phyloP scores from a whole-genome alignment of 2,113 vertebrate species.

The Crotalus horridus region DNA sequence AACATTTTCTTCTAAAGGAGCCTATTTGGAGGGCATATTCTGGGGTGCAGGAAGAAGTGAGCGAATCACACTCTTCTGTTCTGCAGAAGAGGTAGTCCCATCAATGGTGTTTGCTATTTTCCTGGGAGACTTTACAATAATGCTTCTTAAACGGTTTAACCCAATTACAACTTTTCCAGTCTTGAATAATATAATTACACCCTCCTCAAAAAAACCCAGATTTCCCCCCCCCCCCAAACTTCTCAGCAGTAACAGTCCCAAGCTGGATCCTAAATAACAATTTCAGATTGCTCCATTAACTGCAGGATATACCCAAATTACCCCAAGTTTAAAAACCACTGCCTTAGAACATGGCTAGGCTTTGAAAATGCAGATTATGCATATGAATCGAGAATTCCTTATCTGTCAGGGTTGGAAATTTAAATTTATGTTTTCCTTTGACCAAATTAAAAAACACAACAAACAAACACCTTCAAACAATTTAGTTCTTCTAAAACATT shows the following conservation, averaged over 20 bases:
- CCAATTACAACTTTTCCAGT: neutral
- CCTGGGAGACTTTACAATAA: neutral
- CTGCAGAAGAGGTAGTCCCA: neutral
- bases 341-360: neutral
- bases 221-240: neutral
- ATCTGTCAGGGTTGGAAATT: neutral
- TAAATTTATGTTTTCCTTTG: neutral
- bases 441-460: neutral
- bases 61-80: neutral
- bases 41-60: neutral
- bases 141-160: neutral
- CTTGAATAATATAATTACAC: neutral
- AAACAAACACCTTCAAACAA: neutral
- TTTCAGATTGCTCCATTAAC: neutral
- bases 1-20: neutral
- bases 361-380: neutral
- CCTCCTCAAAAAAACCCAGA: neutral
- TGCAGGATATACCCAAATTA: neutral
- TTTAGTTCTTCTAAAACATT: neutral
- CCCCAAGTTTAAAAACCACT: neutral
- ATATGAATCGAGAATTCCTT: neutral
- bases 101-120: neutral
- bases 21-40: neutral
- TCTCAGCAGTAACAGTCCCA: neutral
- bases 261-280: neutral